Conservation (phyloP, 2,797 vertebrate genomes). For the Hoplostethus mediterraneus region DNA sequence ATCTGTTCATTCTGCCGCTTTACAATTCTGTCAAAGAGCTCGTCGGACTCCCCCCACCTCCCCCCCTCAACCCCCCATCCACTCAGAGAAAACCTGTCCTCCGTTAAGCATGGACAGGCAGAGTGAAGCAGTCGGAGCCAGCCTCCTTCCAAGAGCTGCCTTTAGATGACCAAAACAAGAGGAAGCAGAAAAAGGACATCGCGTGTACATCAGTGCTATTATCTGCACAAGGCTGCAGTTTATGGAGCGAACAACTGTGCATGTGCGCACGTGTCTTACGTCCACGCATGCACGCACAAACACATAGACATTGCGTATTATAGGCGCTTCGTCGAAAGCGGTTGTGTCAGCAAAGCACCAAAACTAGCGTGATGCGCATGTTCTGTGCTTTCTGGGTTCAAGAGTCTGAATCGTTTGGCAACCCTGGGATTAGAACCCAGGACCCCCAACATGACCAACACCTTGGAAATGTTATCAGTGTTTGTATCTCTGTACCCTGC, state of each 20-base stretch:
- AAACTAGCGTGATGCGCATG: too few species aligned
- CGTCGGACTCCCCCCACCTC: constrained; percentile 15
- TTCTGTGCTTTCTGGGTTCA: too few species aligned
- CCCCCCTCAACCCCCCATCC: constrained; percentile 28
- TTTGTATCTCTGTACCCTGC: too few species aligned
- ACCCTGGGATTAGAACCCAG: too few species aligned
- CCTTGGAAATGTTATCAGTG: too few species aligned
- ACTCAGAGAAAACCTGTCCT: constrained; percentile 64
- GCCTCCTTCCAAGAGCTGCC: constrained; percentile 47
- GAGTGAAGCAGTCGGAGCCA: constrained; percentile 74
- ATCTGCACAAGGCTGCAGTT: constrained; percentile 22
- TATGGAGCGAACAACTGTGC: constrained; percentile 5
- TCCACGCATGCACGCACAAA: neutral
- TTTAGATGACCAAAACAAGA: constrained; percentile 57
- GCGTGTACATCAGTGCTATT: constrained; percentile 39
- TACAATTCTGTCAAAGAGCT: constrained; percentile 83
- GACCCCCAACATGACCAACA: too few species aligned
- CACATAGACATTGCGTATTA: neutral
- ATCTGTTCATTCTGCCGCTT: constrained; percentile 85
- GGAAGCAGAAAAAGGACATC: neutral
- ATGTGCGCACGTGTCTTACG: neutral
- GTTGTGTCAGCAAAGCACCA: too few species aligned
- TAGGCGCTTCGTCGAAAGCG: too few species aligned
- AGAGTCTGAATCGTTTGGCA: too few species aligned
- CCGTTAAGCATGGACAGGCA: constrained; percentile 65